Conservation (phyloP, 2,113 vertebrate species). For the Panthera uncia region DNA sequence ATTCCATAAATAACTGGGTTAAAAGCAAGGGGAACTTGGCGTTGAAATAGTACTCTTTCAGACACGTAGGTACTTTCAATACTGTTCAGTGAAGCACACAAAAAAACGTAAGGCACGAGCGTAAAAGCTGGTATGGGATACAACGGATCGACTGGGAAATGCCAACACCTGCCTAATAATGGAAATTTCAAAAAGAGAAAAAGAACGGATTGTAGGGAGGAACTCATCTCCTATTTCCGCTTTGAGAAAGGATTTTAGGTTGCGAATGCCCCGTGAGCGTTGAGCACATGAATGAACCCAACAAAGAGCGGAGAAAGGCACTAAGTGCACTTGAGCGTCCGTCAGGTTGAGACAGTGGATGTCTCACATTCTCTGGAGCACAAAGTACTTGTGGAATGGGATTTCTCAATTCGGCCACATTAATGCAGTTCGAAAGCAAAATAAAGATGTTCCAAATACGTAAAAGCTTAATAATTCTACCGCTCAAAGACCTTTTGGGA, state of each 20-base stretch:
- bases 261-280: too few relatives aligned
- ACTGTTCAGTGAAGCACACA: background rate
- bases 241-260: background rate
- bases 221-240: background rate
- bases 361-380: background rate
- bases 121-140: fast-evolving
- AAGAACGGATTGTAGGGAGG: background rate
- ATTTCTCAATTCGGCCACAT: too few relatives aligned
- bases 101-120: background rate
- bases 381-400: background rate
- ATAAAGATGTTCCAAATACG: background rate
- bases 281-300: background rate
- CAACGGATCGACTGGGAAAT: fast-evolving
- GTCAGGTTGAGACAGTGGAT: background rate
- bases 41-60: background rate
- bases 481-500: background rate
- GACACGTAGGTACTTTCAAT: background rate
- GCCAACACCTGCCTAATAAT: too few relatives aligned
- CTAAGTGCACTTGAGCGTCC: background rate
- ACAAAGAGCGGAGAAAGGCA: background rate
- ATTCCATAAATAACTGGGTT: background rate
- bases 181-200: background rate
- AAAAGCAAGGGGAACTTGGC: background rate
- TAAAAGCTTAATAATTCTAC: background rate
- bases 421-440: background rate